A percentile compares a stretch with the other conserved stretches of the same genome.
Conservation (phyloP, 1,140 invertebrate genomes). For the Wasmannia auropunctata region DNA sequence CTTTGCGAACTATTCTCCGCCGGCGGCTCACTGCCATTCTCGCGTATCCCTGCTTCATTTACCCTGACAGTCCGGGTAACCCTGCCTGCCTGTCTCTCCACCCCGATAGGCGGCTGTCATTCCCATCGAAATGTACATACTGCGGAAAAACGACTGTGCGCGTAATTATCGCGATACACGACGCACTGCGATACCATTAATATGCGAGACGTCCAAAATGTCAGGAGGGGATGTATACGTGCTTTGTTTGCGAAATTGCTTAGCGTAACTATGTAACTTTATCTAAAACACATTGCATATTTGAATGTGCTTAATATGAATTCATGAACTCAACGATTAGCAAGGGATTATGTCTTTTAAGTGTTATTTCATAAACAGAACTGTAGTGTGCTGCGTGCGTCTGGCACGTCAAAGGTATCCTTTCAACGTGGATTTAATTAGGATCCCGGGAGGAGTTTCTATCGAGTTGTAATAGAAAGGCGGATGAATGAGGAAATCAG, state of each 20-base stretch:
- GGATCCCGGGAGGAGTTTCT: conserved; percentile 33
- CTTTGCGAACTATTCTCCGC: conserved; percentile 75
- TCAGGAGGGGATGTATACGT: neutral
- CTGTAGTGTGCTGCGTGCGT: neutral
- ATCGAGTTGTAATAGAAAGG: conserved; percentile 28
- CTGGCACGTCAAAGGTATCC: conserved; percentile 8
- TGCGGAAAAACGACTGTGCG: conserved; percentile 38
- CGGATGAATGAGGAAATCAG: conserved; percentile 35
- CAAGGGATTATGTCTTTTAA: neutral
- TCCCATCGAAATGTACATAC: conserved; percentile 11
- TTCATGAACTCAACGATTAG: neutral
- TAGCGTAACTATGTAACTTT: neutral
- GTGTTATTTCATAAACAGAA: conserved; percentile 1
- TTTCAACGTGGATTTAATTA: conserved; percentile 46
- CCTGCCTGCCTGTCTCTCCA: conserved; percentile 6
- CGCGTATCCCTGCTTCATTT: conserved; percentile 59
- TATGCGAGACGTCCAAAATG: neutral
- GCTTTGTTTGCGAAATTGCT: neutral
- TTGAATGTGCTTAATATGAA: neutral
- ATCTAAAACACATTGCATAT: neutral
- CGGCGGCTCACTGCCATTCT: conserved; percentile 45
- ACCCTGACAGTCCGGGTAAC: conserved; percentile 50
- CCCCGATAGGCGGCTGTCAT: neutral
- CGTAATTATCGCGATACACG: conserved; percentile 36
- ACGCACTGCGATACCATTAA: neutral